Evolutionary conservation across 2,113 vertebrate species (phyloP).

Genomic region (Psettodes erumei): DNA sequence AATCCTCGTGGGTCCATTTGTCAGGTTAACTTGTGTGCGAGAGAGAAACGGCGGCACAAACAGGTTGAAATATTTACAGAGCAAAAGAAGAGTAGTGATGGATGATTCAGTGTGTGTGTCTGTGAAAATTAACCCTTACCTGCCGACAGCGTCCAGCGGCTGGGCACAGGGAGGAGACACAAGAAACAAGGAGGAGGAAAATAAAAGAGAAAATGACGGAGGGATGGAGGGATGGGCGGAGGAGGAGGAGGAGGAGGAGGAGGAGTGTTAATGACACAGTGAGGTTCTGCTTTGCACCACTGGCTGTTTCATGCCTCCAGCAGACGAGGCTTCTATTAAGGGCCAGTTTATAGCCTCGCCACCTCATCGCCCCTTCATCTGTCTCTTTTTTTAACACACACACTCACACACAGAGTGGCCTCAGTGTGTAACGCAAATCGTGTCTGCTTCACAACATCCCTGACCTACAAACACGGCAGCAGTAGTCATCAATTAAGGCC

Average conservation of each 20-base stretch:
- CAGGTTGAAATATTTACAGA: neutral
- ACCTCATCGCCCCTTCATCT: constrained; percentile 29
- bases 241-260: constrained; percentile 21
- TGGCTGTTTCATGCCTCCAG: constrained; percentile 63
- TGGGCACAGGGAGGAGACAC: too few species aligned
- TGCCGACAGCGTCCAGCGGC: too few species aligned
- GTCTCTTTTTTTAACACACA: constrained; percentile 11
- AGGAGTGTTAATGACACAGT: constrained; percentile 56
- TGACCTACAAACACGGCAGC: constrained; percentile 61
- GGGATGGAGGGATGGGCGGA: constrained; percentile 11
- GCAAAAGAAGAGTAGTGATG: neutral
- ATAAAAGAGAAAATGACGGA: constrained; percentile 19
- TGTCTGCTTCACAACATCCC: constrained; percentile 60
- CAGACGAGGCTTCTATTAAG: constrained; percentile 55
- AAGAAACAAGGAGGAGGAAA: neutral
- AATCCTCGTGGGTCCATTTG: constrained; percentile 1
- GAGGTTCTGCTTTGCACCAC: constrained; percentile 39
- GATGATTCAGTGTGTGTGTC: neutral
- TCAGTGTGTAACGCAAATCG: constrained; percentile 36
- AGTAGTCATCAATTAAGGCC: constrained; percentile 68
- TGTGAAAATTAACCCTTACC: too few species aligned
- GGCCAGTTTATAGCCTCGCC: constrained; percentile 45
- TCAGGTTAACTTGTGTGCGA: constrained; percentile 36
- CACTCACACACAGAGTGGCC: constrained; percentile 12
- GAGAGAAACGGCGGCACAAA: constrained; percentile 14